phyloP scores from a whole-genome alignment of 2,797 vertebrate genomes.

The Cossypha niveicapilla region DNA sequence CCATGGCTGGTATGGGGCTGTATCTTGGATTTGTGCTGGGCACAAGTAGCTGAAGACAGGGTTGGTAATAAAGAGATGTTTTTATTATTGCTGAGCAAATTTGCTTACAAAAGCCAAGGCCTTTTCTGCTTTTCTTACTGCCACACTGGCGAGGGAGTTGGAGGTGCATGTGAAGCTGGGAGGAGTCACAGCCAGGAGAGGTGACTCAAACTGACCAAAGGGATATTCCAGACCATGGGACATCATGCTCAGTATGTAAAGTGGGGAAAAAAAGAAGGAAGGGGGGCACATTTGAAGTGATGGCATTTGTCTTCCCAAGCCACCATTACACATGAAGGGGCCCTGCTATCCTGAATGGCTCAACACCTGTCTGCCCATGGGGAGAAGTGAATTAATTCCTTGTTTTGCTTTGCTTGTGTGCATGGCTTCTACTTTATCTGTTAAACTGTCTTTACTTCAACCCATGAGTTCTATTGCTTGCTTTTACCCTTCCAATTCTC shows the following conservation, averaged over 20 bases:
- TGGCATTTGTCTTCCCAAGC: background rate
- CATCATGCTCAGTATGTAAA: background rate
- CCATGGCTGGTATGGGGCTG: background rate
- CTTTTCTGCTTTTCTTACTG: background rate
- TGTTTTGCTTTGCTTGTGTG: background rate
- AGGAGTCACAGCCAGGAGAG: background rate
- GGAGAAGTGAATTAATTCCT: background rate
- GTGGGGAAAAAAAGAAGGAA: background rate
- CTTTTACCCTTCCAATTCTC: background rate
- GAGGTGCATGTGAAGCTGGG: fast-evolving
- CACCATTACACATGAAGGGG: fast-evolving
- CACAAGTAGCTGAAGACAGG: background rate
- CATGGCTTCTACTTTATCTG: background rate
- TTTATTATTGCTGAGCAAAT: background rate
- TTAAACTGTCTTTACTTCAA: background rate
- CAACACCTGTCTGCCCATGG: background rate
- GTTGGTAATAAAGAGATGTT: background rate
- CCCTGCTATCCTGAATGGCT: background rate
- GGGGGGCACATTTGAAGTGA: background rate
- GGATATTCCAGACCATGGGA: background rate
- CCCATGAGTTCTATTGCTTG: background rate
- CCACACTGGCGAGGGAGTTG: fast-evolving
- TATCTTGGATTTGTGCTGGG: background rate
- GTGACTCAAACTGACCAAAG: background rate
- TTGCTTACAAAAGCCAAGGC: background rate